Base-by-base conservation (phyloP, 2,888 invertebrate species). In the Pseudococcus longispinus region DNA sequence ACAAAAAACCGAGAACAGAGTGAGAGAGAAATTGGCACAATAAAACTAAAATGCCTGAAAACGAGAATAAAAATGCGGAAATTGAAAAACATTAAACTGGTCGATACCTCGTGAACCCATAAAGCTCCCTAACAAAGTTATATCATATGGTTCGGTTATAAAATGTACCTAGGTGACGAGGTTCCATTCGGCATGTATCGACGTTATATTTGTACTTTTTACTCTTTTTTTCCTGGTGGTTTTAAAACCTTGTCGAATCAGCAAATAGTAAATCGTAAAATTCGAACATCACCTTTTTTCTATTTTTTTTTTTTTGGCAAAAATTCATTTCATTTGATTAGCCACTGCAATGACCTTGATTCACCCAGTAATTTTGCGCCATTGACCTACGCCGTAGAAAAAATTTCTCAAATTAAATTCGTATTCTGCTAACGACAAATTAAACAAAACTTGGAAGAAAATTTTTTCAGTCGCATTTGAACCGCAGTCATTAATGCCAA, bases 21-120 rank as follows among this genome's bases (percentile, higher is more conserved):
- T 11, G 2, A 46, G n/a, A 65, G 26, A 74, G 29, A 37, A 74
- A n/a, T n/a, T 37, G 32, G 5, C 74, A n/a, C n/a, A 0, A 74
- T 74, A 74, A 74, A 32, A 74, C 32, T 74, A 74, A 74, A 74
- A 74, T 37, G n/a, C 37, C 74, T 15, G 37, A 74, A 74, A 37
- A 37, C 74, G n/a, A 74, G n/a, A 15, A 32, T 74, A 74, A 74
- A 74, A 74, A 9, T 74, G 32, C 74, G 74, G 74, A 74, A 74
- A 74, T 74, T 74, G 37, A 74, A 74, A 74, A 74, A 74, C 74
- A 37, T 74, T 74, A 74, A 74, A 74, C 8, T 74, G 2, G 74
- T 74, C 37, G 74, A 37, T 46, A 46, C 44, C 15, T 46, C 8
- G 46, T 46, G 46, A 70, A 37, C 37, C 6, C 13, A 8, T 6